phyloP scores from a whole-genome alignment of 2,797 vertebrate species.

The Sebastes baramenuke region DNA sequence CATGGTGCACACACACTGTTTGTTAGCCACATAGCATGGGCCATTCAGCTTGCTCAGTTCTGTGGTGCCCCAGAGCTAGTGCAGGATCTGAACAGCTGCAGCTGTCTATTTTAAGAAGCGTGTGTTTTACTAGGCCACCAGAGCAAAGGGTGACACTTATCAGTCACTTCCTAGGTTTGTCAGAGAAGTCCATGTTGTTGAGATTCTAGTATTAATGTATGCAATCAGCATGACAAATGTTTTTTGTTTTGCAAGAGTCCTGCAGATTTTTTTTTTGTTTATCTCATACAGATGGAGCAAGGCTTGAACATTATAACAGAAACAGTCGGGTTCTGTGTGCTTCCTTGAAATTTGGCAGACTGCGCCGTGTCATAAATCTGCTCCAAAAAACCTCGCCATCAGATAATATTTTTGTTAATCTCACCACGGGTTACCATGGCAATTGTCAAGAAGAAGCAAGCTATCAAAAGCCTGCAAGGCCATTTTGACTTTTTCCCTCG shows the following conservation, averaged over 20 bases:
- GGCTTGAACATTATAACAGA: conserved; percentile 21
- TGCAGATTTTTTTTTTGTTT: not conserved
- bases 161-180: conserved; percentile 41
- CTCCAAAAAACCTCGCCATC: conserved; percentile 33
- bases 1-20: conserved; percentile 19
- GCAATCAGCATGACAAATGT: not conserved
- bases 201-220: conserved; percentile 1
- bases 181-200: not conserved
- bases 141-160: conserved; percentile 67
- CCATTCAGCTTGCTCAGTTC: conserved; percentile 37
- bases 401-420: conserved; percentile 44
- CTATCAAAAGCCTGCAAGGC: conserved; percentile 24
- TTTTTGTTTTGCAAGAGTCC: not conserved
- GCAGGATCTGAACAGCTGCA: conserved; percentile 80
- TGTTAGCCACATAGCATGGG: conserved; percentile 37
- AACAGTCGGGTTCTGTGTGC: conserved; percentile 31
- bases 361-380: conserved; percentile 43
- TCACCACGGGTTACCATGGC: conserved; percentile 57
- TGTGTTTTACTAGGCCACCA: conserved; percentile 62
- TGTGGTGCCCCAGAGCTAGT: conserved; percentile 57
- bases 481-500: conserved; percentile 31
- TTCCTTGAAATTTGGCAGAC: conserved; percentile 38
- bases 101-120: conserved; percentile 75
- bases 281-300: conserved; percentile 43
- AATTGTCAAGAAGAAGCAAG: conserved; percentile 37